phyloP scores from a whole-genome alignment of 2,888 invertebrate species.

The Drosophila pseudotalamancana region DNA sequence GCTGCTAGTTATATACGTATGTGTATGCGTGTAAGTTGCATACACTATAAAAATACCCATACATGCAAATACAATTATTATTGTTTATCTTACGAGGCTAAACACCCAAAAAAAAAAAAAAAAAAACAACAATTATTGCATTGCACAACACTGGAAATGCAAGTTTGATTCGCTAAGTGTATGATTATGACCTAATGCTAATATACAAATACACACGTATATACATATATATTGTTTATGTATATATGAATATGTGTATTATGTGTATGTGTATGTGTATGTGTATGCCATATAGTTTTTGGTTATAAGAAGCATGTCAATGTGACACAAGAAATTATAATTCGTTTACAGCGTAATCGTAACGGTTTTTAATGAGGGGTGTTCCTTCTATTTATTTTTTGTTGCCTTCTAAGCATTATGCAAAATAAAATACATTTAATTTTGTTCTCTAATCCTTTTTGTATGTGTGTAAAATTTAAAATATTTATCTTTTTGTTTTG shows the following conservation, averaged over 20 bases:
- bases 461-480: conserved; percentile 10
- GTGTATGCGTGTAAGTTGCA: conserved; percentile 6
- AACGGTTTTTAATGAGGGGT: neutral
- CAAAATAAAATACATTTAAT: conserved; percentile 51
- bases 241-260: neutral
- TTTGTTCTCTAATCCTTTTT: conserved; percentile 2
- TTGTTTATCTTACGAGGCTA: conserved; percentile 40
- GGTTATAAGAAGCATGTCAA: conserved; percentile 70
- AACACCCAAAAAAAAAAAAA: conserved; percentile 30
- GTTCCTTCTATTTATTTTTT: neutral
- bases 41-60: conserved; percentile 21
- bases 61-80: conserved; percentile 33
- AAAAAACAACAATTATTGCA: neutral
- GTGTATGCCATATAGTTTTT: conserved; percentile 20
- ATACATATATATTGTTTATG: neutral
- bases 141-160: conserved; percentile 16
- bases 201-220: conserved; percentile 4
- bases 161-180: conserved; percentile 25
- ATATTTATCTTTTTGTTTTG: conserved; percentile 1
- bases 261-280: neutral
- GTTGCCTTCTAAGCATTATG: conserved; percentile 19
- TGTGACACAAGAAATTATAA: conserved; percentile 71
- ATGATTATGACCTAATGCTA: conserved; percentile 39
- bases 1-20: neutral
- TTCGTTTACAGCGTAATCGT: conserved; percentile 70